These are phyloP conservation scores for Drosophila atripex DNA, from an alignment of 2,888 invertebrate genomes.

Conservation along the genomic window DNA sequence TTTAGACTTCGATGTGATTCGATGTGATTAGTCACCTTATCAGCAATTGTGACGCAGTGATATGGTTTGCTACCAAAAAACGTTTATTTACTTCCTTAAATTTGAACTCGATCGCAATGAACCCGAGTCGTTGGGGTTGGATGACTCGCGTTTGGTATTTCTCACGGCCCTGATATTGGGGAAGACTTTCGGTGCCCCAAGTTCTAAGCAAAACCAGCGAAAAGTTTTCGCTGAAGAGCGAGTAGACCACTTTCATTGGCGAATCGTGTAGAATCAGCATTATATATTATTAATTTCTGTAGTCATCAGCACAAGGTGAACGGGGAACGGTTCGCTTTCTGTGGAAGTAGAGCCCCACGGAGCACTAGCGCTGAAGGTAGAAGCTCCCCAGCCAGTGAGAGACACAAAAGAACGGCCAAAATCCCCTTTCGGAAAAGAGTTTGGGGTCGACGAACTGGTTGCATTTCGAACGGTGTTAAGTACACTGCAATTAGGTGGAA, in stretches of 20 bases:
- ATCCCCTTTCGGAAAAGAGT: constrained; percentile 44
- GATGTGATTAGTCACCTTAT: constrained; percentile 37
- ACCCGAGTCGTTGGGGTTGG: constrained; percentile 54
- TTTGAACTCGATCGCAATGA: constrained; percentile 63
- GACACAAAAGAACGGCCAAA: constrained; percentile 31
- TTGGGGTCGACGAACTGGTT: constrained; percentile 52
- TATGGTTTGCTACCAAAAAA: constrained; percentile 55
- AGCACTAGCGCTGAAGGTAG: background rate
- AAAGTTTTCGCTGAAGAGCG: constrained; percentile 61
- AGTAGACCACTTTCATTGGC: constrained; percentile 63
- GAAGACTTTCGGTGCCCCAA: constrained; percentile 60
- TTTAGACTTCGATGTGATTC: constrained; percentile 15
- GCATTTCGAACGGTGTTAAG: constrained; percentile 54
- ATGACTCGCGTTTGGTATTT: constrained; percentile 53
- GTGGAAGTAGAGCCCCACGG: constrained; percentile 48
- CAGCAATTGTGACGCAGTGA: constrained; percentile 20
- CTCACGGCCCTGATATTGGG: constrained; percentile 62
- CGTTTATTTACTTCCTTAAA: constrained; percentile 66
- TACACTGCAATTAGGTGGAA: constrained; percentile 52
- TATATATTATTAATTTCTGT: constrained; percentile 42
- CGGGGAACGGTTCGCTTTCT: constrained; percentile 51
- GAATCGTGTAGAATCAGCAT: constrained; percentile 62
- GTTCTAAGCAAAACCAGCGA: constrained; percentile 40
- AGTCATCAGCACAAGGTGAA: constrained; percentile 56
- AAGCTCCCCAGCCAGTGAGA: constrained; percentile 4